Percentiles rank a stretch among this genome's conserved stretches.
Conservation (phyloP, 1,140 invertebrate species). For the Probaryconus sp. region DNA sequence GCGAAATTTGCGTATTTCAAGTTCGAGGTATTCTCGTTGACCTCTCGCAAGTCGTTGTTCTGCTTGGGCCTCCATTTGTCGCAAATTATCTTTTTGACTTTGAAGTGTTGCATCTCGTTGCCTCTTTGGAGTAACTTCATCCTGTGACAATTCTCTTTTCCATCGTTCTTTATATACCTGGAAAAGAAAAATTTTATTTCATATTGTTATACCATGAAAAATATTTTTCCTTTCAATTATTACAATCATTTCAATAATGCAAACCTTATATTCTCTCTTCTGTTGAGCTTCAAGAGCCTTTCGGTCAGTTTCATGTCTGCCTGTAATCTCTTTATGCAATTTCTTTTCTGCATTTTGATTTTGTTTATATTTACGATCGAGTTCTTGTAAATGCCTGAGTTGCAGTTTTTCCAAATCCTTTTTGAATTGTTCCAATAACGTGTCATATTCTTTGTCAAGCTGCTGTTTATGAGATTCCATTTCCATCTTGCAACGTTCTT, state of each 20-base stretch:
- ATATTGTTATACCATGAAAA: neutral
- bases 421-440: slow-evolving; percentile 91
- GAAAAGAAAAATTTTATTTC: too few relatives aligned
- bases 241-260: slow-evolving; percentile 12
- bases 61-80: slow-evolving; percentile 93
- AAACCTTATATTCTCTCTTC: slow-evolving; percentile 96
- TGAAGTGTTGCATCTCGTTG: slow-evolving; percentile 93
- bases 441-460: slow-evolving; percentile 98
- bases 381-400: slow-evolving; percentile 91
- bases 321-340: slow-evolving; percentile 93
- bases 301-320: slow-evolving; percentile 92
- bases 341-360: slow-evolving; percentile 94
- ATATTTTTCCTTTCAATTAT: neutral
- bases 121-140: slow-evolving; percentile 94
- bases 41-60: slow-evolving; percentile 90
- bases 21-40: slow-evolving; percentile 94
- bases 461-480: slow-evolving; percentile 97
- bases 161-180: slow-evolving; percentile 95
- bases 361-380: slow-evolving; percentile 93
- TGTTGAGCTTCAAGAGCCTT: slow-evolving; percentile 93
- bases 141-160: slow-evolving; percentile 94
- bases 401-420: slow-evolving; percentile 95
- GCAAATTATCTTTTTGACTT: slow-evolving; percentile 95
- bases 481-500: slow-evolving; percentile 96
- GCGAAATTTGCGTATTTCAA: slow-evolving; percentile 95